A percentile compares a stretch with the other conserved stretches of the same genome.
phyloP scores from a whole-genome alignment of 64 coral and sea anemone species.

The Dendronephthya gigantea region DNA sequence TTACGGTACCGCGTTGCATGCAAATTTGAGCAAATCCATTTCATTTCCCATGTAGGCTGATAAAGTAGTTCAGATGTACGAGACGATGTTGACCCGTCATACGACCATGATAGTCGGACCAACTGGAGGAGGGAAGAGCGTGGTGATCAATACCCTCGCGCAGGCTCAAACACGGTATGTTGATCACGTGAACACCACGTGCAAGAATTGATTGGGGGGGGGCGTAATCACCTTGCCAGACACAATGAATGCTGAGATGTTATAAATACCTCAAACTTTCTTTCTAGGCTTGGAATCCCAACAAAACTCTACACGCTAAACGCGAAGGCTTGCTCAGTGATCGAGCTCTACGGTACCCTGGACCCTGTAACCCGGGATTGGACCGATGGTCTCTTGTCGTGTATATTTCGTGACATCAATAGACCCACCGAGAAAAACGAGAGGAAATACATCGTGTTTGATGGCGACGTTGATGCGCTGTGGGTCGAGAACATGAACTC shows the following conservation, averaged over 20 bases:
- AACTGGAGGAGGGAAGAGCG: constrained; percentile 90
- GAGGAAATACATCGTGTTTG: constrained; percentile 97
- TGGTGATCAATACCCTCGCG: constrained; percentile 92
- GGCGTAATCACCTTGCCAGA: no score
- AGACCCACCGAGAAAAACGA: constrained; percentile 98
- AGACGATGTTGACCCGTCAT: constrained; percentile 96
- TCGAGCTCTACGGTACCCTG: constrained; percentile 84
- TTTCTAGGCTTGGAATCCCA: constrained; percentile 60
- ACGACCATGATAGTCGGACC: constrained; percentile 99
- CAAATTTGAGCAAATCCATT: neutral
- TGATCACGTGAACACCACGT: neutral
- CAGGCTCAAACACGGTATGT: constrained; percentile 92
- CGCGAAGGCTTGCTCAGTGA: constrained; percentile 84
- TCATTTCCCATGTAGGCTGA: constrained; percentile 46
- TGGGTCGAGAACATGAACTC: constrained; percentile 99
- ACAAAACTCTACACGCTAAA: constrained; percentile 91
- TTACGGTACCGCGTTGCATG: neutral
- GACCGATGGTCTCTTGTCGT: constrained; percentile 88
- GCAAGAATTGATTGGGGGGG: no score
- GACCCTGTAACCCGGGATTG: constrained; percentile 95
- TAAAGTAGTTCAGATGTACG: constrained; percentile 99
- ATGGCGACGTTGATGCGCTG: constrained; percentile 87
- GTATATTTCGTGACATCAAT: constrained; percentile 98
- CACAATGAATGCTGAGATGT: neutral
- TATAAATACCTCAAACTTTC: neutral